phyloP scores from a whole-genome alignment of 2,797 vertebrate genomes.

The Strix occidentalis region DNA sequence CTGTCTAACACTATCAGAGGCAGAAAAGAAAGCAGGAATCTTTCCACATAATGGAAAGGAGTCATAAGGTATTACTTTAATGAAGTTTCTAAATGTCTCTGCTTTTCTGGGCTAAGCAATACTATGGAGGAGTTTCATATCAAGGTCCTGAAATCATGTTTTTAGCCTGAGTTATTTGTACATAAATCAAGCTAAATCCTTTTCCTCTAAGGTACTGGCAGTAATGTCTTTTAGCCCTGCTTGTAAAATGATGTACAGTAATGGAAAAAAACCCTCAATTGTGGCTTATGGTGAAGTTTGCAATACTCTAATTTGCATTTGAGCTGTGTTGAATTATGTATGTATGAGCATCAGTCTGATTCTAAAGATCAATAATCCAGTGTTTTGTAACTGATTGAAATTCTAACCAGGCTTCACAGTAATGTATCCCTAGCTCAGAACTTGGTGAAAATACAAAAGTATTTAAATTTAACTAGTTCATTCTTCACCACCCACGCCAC shows the following conservation, averaged over 20 bases:
- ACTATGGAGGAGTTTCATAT: neutral
- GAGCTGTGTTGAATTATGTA: neutral
- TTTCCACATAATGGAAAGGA: neutral
- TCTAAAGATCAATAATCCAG: neutral
- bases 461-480: neutral
- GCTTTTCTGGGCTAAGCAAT: neutral
- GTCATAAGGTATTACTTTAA: neutral
- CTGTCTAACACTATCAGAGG: neutral
- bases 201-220: neutral
- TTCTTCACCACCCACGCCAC: fast-evolving
- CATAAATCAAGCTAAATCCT: neutral
- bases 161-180: neutral
- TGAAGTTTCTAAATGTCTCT: neutral
- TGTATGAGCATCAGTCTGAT: neutral
- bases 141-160: neutral
- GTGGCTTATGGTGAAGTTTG: neutral
- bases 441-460: neutral
- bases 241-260: neutral
- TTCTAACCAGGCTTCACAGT: neutral
- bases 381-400: neutral
- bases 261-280: fast-evolving
- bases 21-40: fast-evolving
- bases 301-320: neutral
- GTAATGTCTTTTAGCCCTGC: neutral
- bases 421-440: neutral